Evolutionary conservation across 2,113 vertebrate species (phyloP).

Genomic region (Phoxinus phoxinus): DNA sequence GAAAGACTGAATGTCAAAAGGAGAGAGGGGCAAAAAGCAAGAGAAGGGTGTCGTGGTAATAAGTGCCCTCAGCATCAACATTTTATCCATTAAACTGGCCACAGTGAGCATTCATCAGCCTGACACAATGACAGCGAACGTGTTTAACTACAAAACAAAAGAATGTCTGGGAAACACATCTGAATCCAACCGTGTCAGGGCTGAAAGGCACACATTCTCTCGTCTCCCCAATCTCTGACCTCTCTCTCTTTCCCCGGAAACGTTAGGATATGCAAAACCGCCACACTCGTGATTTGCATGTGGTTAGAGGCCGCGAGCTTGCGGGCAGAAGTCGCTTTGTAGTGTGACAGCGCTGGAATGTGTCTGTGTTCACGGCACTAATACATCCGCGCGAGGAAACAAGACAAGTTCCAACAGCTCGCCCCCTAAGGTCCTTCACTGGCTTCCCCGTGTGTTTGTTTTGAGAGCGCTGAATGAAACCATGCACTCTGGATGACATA

Average conservation of each 20-base stretch:
- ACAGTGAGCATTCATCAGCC: slow-evolving; percentile 17
- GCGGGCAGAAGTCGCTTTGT: slow-evolving; percentile 51
- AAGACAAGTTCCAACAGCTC: slow-evolving; percentile 56
- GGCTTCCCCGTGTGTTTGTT: slow-evolving; percentile 40
- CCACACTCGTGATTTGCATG: slow-evolving; percentile 53
- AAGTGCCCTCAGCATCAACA: neutral
- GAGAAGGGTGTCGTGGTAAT: neutral
- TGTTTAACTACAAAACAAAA: slow-evolving; percentile 24
- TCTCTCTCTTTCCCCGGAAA: slow-evolving; percentile 17
- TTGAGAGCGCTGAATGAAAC: slow-evolving; percentile 40
- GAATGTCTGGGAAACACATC: slow-evolving; percentile 12
- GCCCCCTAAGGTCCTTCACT: slow-evolving; percentile 32
- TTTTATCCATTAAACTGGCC: slow-evolving; percentile 23
- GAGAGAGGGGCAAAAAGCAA: slow-evolving; percentile 5
- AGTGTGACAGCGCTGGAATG: slow-evolving; percentile 44
- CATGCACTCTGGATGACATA: slow-evolving; percentile 40
- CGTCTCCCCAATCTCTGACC: slow-evolving; percentile 14
- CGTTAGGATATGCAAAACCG: slow-evolving; percentile 53
- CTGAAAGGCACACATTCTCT: neutral
- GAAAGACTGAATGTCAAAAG: slow-evolving; percentile 11
- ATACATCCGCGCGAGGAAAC: slow-evolving; percentile 38
- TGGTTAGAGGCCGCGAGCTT: slow-evolving; percentile 20
- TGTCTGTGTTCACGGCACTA: slow-evolving; percentile 51
- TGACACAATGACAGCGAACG: neutral
- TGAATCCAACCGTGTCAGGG: neutral